Evolutionary conservation across 2,797 vertebrate genomes (phyloP), one percentile per base, ranked within the genome.

Genomic region (Molossus molossus): DNA sequence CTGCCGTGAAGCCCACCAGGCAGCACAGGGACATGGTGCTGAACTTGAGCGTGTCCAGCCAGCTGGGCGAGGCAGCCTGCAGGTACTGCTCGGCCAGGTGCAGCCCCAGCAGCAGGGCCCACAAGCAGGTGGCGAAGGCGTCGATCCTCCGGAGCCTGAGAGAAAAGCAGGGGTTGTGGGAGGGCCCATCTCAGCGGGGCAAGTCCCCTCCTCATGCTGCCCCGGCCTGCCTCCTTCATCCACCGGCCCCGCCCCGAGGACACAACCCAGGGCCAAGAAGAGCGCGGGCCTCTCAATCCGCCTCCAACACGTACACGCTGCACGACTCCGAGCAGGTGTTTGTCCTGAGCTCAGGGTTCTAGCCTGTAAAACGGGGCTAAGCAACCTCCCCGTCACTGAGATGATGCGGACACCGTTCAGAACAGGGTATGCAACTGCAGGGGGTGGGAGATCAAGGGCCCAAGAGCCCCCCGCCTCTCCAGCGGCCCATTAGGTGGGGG

Each of bases 61-160:
- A 99, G 98, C 72, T 96, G 69, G 98, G 98, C 0, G 93, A 82
- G 87, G 98, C 97, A 0, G 87, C 83, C 97, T 99, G 98, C 92
- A 99, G 97, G 97, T 99, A 99, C 79, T 91, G 96, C 96, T 99
- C 99, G 0, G 97, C 97, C 96, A 99, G 70, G 88, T 99, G 98
- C 94, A 99, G 98, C 40, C 98, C 98, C 96, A 99, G 98, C 97
- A 99, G 98, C 90, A 99, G 0, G 55, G 99, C 98, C 99, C 99
- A 99, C 87, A 99, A 98, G 69, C 99, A 96, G 0, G 99, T 99
- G n/a, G 99, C 98, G 20, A 99, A 98, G 0, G 99, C 99, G 0
- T 99, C 99, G 3, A 99, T 99, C 23, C 99, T 99, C 50, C 99
- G 99, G 90, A 99, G 98, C 98, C 99, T 99, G 97, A 7, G 91